Conservation (phyloP, 1,140 invertebrate species). For the Calliphora vicina region DNA sequence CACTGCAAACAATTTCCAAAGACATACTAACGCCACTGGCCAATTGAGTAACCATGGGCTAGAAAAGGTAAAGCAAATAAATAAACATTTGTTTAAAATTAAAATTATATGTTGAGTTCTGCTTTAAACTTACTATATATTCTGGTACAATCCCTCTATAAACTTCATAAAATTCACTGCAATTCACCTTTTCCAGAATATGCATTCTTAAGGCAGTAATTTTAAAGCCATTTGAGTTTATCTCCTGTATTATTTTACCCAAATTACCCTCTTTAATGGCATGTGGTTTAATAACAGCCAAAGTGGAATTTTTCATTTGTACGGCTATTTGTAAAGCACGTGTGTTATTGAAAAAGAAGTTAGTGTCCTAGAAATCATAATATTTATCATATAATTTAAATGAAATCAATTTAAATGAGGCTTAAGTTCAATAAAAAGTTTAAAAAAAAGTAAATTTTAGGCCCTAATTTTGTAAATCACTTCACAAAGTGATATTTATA, state of each 20-base stretch:
- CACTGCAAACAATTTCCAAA: conserved; percentile 79
- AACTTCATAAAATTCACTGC: conserved; percentile 91
- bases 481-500: too few relatives aligned
- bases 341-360: conserved; percentile 73
- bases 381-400: not conserved
- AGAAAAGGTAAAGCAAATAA: not conserved
- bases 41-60: conserved; percentile 84
- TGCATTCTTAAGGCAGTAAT: conserved; percentile 84
- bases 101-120: not conserved
- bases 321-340: conserved; percentile 47
- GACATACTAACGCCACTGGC: conserved; percentile 84
- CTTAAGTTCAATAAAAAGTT: not conserved
- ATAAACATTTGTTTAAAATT: not conserved
- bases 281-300: conserved; percentile 93
- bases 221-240: conserved; percentile 77
- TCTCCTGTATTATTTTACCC: conserved; percentile 78
- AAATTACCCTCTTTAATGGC: conserved; percentile 76
- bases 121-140: conserved; percentile 70
- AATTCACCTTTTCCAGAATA: conserved; percentile 79
- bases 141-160: conserved; percentile 90
- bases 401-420: not conserved
- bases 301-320: conserved; percentile 67
- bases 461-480: too few relatives aligned
- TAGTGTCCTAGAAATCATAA: conserved; percentile 65
- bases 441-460: too few relatives aligned